Conservation (phyloP, 1,140 invertebrate species). For the Drosophila gunungcola region DNA sequence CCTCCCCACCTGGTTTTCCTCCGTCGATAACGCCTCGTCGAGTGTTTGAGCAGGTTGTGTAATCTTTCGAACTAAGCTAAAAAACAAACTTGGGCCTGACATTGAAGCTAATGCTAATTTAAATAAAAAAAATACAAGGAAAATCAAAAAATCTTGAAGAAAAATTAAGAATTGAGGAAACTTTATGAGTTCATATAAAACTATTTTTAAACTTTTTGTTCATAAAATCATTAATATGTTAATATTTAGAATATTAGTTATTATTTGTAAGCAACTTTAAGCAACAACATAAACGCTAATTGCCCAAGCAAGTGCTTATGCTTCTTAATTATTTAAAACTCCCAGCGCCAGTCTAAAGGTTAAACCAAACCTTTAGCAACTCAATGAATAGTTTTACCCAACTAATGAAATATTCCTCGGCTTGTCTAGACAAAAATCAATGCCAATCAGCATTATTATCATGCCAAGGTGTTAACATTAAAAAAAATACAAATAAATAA, state of each 20-base stretch:
- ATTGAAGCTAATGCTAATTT: constrained; percentile 26
- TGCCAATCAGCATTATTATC: constrained; percentile 23
- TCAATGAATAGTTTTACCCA: constrained; percentile 11
- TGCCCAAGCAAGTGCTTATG: neutral
- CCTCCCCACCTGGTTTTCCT: constrained; percentile 9
- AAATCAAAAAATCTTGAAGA: neutral
- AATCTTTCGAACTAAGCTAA: constrained; percentile 32
- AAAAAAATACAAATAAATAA: constrained; percentile 32
- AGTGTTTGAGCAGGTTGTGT: constrained; percentile 37
- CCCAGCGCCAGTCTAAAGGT: neutral
- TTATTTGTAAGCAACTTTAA: neutral
- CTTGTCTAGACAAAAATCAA: constrained; percentile 42
- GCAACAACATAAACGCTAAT: neutral
- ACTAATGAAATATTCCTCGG: constrained; percentile 21
- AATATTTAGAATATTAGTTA: neutral
- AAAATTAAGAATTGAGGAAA: neutral
- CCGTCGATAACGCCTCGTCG: constrained; percentile 36
- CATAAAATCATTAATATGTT: too few relatives aligned
- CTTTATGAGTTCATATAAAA: too few relatives aligned
- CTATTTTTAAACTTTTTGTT: too few relatives aligned
- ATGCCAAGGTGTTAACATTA: constrained; percentile 32
- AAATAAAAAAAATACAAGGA: constrained; percentile 1
- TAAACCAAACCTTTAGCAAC: neutral
- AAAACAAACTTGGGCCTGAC: constrained; percentile 33
- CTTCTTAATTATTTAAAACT: neutral